Base-by-base conservation (phyloP, 2,797 vertebrate species). In the Clarias platycephalus region DNA sequence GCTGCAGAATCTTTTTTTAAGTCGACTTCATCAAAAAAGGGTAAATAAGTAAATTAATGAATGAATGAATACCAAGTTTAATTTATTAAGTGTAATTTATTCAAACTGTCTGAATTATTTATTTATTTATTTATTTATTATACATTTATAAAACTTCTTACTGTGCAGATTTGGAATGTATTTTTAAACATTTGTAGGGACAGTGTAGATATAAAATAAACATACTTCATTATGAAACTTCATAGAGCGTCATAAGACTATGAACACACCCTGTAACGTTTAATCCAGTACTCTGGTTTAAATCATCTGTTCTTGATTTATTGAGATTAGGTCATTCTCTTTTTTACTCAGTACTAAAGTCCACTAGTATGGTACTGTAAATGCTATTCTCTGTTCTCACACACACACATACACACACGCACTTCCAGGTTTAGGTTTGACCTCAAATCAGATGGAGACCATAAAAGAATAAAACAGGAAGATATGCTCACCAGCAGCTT, bases 401-500 rank as follows among this genome's bases (percentile, higher is more conserved):
- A 34, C 34, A 24, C 67, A 70, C 31, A 68, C 31, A 22, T 31
- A 37, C 34, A 40, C 20, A 24, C 37, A 44, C 68, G 13, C 70
- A 9, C 22, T 22, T 15, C 4, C 37, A 40, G 9, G 3, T 40
- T 70, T 40, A 7, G 40, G 10, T 22, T 55, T 55, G 31, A 24
- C 12, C 31, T 55, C 44, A 37, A 58, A 34, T 22, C 12, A 37
- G 10, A 10, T 13, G 10, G 7, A 74, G 13, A 4, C 26, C 10
- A 49, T 2, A 62, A 22, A 34, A 20, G 2, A 75, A 75, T 20
- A 2, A 60, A 77, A 2, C 6, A 0, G 20, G 18, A 63, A 0
- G 7, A 26, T n/a, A 34, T 3, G 31, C 93, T 92, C 88, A 96
- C 95, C 94, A 94, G 88, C 12, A 96, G 92, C 90, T 95, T 95